Percentiles rank a stretch among this genome's conserved stretches.
These are phyloP conservation scores for Encarsia formosa DNA, from an alignment of 2,888 invertebrate genomes.

Conservation along the genomic window DNA sequence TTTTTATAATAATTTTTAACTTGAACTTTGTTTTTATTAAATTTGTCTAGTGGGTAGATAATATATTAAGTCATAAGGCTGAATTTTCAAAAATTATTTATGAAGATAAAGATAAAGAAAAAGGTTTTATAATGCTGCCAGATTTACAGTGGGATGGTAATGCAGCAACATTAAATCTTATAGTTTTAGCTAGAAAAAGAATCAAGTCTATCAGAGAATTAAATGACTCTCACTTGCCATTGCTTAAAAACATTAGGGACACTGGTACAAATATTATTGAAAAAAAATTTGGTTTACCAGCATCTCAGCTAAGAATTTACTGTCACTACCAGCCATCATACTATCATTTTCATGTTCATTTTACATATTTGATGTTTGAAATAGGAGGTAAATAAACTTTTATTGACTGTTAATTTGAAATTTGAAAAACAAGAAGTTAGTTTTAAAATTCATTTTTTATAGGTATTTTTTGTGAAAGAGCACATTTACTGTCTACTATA, in stretches of 20 bases:
- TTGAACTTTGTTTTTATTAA: constrained; percentile 2
- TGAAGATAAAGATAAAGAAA: constrained; percentile 72
- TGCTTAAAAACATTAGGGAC: constrained; percentile 76
- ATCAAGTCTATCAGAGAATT: constrained; percentile 85
- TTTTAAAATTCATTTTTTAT: too few relatives aligned
- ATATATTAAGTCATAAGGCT: constrained; percentile 86
- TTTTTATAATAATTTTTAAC: constrained; percentile 6
- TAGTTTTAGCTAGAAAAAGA: constrained; percentile 73
- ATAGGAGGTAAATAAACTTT: constrained; percentile 62
- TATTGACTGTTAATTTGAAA: too few relatives aligned
- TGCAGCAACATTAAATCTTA: constrained; percentile 74
- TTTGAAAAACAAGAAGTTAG: too few relatives aligned
- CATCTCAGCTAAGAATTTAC: constrained; percentile 74
- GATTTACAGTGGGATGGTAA: constrained; percentile 96
- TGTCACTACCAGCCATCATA: constrained; percentile 96
- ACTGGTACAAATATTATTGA: constrained; percentile 71
- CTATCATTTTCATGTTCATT: constrained; percentile 94
- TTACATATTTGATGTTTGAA: constrained; percentile 75
- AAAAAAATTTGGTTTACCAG: constrained; percentile 68
- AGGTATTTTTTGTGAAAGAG: constrained; percentile 78
- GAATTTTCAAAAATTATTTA: constrained; percentile 85
- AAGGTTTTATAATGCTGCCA: constrained; percentile 84
- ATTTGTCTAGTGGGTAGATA: constrained; percentile 86
- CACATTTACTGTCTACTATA: constrained; percentile 82
- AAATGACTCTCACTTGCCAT: constrained; percentile 68